Conservation (phyloP, 2,888 invertebrate species). For the Incurvaria masculella region DNA sequence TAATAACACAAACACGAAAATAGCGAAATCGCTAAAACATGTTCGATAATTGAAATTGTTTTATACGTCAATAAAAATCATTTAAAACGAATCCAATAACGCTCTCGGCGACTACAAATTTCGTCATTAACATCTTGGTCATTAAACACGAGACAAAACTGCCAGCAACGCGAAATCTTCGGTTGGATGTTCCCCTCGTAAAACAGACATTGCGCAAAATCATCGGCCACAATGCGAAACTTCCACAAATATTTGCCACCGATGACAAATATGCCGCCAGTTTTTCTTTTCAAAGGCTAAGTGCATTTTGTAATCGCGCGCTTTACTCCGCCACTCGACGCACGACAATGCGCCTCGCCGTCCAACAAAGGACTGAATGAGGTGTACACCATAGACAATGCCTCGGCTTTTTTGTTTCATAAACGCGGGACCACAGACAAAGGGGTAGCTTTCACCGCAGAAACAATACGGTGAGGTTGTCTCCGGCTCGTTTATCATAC, state of each 20-base stretch:
- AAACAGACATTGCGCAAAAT: too few relatives aligned
- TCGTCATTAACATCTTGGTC: too few relatives aligned
- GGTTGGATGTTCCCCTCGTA: too few relatives aligned
- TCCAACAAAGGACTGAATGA: constrained; percentile 46
- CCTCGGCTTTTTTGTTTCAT: constrained; percentile 39
- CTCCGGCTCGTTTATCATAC: constrained; percentile 53
- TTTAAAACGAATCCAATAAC: too few relatives aligned
- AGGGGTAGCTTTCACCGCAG: constrained; percentile 15
- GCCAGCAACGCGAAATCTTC: too few relatives aligned
- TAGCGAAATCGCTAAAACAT: too few relatives aligned
- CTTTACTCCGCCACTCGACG: constrained; percentile 11
- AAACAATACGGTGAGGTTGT: constrained; percentile 40
- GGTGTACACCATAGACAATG: constrained; percentile 44
- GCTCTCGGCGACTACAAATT: too few relatives aligned
- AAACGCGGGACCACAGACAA: constrained; percentile 5
- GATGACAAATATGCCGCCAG: neutral
- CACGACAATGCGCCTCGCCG: constrained; percentile 34
- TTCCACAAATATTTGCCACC: neutral
- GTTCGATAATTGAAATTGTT: too few relatives aligned
- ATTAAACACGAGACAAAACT: too few relatives aligned
- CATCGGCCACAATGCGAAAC: neutral
- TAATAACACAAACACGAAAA: too few relatives aligned
- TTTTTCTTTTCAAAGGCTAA: neutral
- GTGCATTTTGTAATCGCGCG: neutral
- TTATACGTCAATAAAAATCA: too few relatives aligned